Conservation (phyloP, 2,113 vertebrate species). For the human (Homo sapiens) region GRCh38 chr1:234276501-234277000, state of each 20-base stretch:
- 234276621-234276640: too few species aligned
- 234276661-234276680: neutral
- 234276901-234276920: neutral
- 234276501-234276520: too few species aligned
- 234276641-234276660: accelerated
- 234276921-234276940: neutral
- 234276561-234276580: too few species aligned
- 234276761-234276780: neutral
- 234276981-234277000: neutral
- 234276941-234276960: neutral
- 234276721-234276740: neutral
- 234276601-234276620: neutral
- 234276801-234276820: neutral
- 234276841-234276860: neutral
- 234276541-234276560: neutral
- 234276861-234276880: neutral
- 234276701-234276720: neutral
- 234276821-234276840: neutral
- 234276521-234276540: neutral
- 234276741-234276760: neutral
- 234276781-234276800: neutral
- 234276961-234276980: neutral
- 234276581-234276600: neutral
- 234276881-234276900: neutral
- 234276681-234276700: neutral